A percentile compares a stretch with the other conserved stretches of the same genome.
phyloP scores from a whole-genome alignment of 1,140 invertebrate species.

The Drosophila sucinea region DNA sequence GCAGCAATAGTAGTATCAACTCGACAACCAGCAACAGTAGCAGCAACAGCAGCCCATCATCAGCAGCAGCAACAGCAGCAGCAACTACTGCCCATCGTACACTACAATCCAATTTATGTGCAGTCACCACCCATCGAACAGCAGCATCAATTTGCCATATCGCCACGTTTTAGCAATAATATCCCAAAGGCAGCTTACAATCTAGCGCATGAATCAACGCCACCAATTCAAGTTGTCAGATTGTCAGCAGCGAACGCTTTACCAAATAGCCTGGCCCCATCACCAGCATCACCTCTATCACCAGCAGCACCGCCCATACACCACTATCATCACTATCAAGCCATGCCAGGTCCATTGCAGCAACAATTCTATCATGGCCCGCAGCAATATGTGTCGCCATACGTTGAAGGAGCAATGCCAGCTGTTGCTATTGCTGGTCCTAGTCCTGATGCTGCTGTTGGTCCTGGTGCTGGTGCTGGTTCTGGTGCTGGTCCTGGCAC shows the following conservation, averaged over 20 bases:
- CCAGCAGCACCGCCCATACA: constrained; percentile 48
- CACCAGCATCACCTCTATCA: constrained; percentile 65
- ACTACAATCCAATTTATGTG: constrained; percentile 75
- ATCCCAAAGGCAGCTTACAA: constrained; percentile 64
- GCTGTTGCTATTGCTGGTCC: constrained; percentile 14
- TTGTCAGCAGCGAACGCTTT: constrained; percentile 55
- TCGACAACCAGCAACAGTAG: constrained; percentile 33
- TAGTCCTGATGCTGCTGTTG: constrained; percentile 19
- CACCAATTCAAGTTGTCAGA: constrained; percentile 68
- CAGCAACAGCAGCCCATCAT: constrained; percentile 35
- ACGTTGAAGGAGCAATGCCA: constrained; percentile 27
- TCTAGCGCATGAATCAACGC: constrained; percentile 58
- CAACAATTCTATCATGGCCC: constrained; percentile 44
- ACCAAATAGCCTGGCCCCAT: constrained; percentile 36
- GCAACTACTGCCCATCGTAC: constrained; percentile 57
- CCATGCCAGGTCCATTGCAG: constrained; percentile 16
- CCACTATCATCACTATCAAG: constrained; percentile 64
- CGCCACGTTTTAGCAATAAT: constrained; percentile 75
- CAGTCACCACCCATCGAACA: constrained; percentile 53
- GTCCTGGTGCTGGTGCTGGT: constrained; percentile 3
- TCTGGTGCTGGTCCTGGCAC: constrained; percentile 5
- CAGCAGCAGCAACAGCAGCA: constrained; percentile 21
- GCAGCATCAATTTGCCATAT: constrained; percentile 68
- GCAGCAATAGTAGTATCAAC: constrained; percentile 33
- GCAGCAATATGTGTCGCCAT: constrained; percentile 37